phyloP scores from a whole-genome alignment of 2,797 vertebrate genomes.

The Hoplostethus atlanticus region DNA sequence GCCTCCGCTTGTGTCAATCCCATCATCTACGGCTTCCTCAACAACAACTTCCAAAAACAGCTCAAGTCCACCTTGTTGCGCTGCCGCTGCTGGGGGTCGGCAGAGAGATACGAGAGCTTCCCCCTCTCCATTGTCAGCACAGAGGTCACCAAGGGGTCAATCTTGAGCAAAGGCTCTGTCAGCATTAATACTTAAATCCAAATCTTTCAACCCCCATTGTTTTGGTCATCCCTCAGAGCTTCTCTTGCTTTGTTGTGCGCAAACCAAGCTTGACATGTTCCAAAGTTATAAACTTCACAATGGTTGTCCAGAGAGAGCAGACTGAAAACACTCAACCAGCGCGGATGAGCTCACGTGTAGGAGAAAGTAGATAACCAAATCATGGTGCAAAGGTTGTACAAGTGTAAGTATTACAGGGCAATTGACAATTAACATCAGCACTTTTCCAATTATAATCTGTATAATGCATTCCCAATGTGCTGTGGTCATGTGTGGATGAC shows the following conservation, averaged over 20 bases:
- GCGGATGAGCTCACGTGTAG: conserved; percentile 28
- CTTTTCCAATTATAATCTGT: conserved; percentile 32
- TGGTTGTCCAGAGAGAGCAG: conserved; percentile 35
- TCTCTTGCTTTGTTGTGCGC: conserved; percentile 40
- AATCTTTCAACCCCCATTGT: conserved; percentile 32
- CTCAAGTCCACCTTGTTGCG: conserved; percentile 84
- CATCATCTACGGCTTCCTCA: conserved; percentile 91
- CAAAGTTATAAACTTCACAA: conserved; percentile 51
- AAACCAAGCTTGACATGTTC: conserved; percentile 47
- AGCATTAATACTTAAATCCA: conserved; percentile 70
- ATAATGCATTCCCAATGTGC: neutral
- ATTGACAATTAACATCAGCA: conserved; percentile 50
- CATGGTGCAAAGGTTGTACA: conserved; percentile 65
- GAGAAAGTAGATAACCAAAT: conserved; percentile 63
- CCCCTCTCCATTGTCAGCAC: conserved; percentile 89
- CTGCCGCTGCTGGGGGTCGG: conserved; percentile 84
- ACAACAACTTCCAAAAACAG: conserved; percentile 91
- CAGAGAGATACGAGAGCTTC: conserved; percentile 87
- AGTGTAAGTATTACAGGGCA: conserved; percentile 19
- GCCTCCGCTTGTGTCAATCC: conserved; percentile 89
- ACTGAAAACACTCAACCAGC: conserved; percentile 32
- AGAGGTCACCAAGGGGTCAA: conserved; percentile 87
- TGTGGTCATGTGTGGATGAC: conserved; percentile 12
- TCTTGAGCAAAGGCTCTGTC: conserved; percentile 83
- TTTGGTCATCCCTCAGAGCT: conserved; percentile 39